phyloP scores from a whole-genome alignment of 1,140 invertebrate genomes.

The Metopolophium dirhodum region DNA sequence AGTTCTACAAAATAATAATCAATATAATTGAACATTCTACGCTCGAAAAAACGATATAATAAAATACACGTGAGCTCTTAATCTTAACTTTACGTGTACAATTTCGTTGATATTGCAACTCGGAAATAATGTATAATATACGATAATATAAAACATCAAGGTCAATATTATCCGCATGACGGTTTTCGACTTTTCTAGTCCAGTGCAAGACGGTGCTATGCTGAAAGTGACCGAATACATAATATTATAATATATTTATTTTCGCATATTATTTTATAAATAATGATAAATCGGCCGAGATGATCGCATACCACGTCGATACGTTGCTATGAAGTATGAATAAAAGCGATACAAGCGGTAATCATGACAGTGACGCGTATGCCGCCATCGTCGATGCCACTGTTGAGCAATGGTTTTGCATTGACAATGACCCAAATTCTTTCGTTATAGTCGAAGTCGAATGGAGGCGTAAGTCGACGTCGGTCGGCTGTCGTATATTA shows the following conservation, averaged over 20 bases:
- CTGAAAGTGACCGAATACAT: background rate
- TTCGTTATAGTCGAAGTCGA: background rate
- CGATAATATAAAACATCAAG: background rate
- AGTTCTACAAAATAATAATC: background rate
- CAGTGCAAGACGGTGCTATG: background rate
- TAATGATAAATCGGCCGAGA: background rate
- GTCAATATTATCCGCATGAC: background rate
- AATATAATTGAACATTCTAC: background rate
- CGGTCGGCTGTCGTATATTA: background rate
- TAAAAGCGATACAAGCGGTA: background rate
- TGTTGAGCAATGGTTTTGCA: conserved; percentile 39
- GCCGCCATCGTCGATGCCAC: background rate
- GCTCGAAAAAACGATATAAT: background rate
- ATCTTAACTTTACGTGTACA: background rate
- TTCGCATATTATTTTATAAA: background rate
- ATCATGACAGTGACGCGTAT: background rate
- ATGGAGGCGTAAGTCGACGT: background rate
- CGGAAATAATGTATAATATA: no score
- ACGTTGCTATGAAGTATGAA: background rate
- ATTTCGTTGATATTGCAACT: background rate
- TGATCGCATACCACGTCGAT: background rate
- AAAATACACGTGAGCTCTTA: background rate
- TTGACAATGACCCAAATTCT: conserved; percentile 49
- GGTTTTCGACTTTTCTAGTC: background rate
- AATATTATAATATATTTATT: background rate